phyloP scores from a whole-genome alignment of 2,797 vertebrate genomes.

The Halcyon smyrnensis region DNA sequence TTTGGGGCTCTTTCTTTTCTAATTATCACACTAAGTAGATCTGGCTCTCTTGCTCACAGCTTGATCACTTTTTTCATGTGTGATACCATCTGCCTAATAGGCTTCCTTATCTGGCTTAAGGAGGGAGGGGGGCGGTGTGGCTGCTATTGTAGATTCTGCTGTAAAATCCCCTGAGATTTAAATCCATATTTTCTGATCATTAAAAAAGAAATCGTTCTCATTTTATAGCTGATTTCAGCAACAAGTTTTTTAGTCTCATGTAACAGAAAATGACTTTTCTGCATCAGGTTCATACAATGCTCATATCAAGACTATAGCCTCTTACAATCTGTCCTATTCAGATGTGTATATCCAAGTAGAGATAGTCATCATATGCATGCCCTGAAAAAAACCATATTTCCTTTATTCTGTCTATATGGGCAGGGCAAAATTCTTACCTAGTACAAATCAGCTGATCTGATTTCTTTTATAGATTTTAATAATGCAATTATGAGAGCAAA shows the following conservation, averaged over 20 bases:
- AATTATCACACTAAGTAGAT: slow-evolving; percentile 71
- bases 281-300: neutral
- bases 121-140: neutral
- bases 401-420: neutral
- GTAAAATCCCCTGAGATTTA: slow-evolving; percentile 42
- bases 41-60: slow-evolving; percentile 62
- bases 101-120: slow-evolving; percentile 48
- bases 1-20: slow-evolving; percentile 58
- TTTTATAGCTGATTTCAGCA: slow-evolving; percentile 67
- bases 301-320: neutral
- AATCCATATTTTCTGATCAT: slow-evolving; percentile 52
- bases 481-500: neutral
- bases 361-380: neutral
- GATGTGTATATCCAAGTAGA: neutral
- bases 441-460: neutral
- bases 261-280: slow-evolving; percentile 26
- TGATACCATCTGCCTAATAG: slow-evolving; percentile 75
- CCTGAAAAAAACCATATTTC: neutral
- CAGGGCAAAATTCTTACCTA: neutral
- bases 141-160: slow-evolving; percentile 48
- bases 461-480: slow-evolving; percentile 5
- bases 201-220: slow-evolving; percentile 14
- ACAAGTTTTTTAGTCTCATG: slow-evolving; percentile 49
- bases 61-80: slow-evolving; percentile 67
- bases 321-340: neutral